These are phyloP conservation scores for Paradoxurus hermaphroditus DNA, from an alignment of 2,113 vertebrate genomes.

Conservation along the genomic window DNA sequence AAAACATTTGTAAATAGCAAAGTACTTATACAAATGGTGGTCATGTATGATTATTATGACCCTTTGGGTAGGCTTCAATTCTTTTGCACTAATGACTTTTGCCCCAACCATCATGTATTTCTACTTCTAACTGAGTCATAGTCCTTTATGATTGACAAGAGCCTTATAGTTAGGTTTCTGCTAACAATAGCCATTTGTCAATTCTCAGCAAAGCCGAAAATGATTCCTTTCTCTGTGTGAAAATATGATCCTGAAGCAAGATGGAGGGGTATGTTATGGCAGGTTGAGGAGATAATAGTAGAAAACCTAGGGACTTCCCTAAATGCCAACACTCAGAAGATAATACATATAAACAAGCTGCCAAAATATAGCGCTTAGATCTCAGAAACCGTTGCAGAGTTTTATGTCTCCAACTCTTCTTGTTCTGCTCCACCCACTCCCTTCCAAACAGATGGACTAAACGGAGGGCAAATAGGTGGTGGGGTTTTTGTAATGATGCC, in stretches of 20 bases:
- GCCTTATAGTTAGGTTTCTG: neutral
- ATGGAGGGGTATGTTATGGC: neutral
- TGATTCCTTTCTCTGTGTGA: neutral
- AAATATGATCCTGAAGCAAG: constrained; percentile 12
- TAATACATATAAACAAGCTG: constrained; percentile 17
- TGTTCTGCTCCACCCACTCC: neutral
- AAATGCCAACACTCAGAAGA: constrained; percentile 32
- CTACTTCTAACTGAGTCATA: neutral
- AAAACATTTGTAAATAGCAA: neutral
- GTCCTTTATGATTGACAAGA: neutral
- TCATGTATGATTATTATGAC: neutral
- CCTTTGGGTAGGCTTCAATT: neutral
- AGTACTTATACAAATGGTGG: neutral
- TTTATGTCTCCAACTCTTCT: neutral
- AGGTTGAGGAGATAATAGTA: neutral
- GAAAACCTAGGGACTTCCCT: constrained; percentile 42
- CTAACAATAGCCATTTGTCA: neutral
- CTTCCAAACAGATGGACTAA: neutral
- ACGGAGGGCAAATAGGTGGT: neutral
- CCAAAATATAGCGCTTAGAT: constrained; percentile 13
- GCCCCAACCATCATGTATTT: neutral
- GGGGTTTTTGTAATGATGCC: constrained; percentile 22
- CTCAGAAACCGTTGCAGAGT: neutral
- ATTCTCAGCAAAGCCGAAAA: constrained; percentile 22
- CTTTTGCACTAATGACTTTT: neutral